Evolutionary conservation across 2,797 vertebrate genomes (phyloP).

Genomic region (Cuculus canorus): DNA sequence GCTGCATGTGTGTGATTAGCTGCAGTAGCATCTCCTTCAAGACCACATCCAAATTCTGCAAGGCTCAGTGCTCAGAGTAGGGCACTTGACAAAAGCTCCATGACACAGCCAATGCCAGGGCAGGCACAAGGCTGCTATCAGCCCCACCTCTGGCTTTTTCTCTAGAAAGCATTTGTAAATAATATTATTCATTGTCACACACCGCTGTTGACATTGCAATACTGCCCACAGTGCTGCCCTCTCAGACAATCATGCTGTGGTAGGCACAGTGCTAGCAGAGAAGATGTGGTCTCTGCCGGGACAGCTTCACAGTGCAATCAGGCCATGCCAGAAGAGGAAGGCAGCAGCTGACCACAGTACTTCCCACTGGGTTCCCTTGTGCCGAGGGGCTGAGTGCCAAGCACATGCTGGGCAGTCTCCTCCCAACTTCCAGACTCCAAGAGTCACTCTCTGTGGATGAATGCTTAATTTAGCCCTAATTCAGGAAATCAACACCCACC

Average conservation of each 20-base stretch:
- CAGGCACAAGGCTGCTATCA: background rate
- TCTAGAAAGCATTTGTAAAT: background rate
- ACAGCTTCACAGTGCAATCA: rapidly evolving
- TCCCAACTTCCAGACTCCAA: background rate
- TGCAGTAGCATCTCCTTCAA: background rate
- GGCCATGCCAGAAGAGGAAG: background rate
- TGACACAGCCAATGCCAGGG: rapidly evolving
- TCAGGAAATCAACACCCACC: background rate
- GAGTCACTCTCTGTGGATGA: background rate
- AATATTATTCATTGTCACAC: background rate
- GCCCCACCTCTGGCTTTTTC: background rate
- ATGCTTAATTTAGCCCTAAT: background rate
- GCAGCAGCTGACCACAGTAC: rapidly evolving
- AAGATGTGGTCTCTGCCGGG: background rate
- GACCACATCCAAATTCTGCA: background rate
- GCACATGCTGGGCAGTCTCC: background rate
- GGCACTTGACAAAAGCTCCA: background rate
- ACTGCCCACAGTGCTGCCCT: background rate
- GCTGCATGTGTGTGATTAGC: background rate
- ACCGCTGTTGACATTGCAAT: background rate
- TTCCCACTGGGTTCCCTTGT: background rate
- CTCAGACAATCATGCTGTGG: too few species aligned
- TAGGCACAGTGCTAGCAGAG: background rate
- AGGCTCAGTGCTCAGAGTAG: background rate
- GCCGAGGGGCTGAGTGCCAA: rapidly evolving